Evolutionary conservation across 2,888 invertebrate species (phyloP).

Genomic region (Crepidodera aurea): DNA sequence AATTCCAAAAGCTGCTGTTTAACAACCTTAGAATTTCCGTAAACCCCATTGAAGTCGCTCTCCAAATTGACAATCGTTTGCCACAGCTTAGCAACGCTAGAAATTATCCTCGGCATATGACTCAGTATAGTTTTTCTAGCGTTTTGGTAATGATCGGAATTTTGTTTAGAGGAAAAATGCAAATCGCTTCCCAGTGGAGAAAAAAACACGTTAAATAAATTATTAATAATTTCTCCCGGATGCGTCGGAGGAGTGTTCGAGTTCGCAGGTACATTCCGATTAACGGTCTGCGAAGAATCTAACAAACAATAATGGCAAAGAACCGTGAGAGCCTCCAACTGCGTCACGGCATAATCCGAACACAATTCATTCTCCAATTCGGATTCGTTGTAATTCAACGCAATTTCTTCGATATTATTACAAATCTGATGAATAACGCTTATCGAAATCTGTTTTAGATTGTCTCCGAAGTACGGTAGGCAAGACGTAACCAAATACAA

Average conservation of each 20-base stretch:
- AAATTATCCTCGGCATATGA: slow-evolving; percentile 82
- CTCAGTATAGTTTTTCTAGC: slow-evolving; percentile 80
- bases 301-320: slow-evolving; percentile 82
- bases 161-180: slow-evolving; percentile 56
- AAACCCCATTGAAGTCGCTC: slow-evolving; percentile 64
- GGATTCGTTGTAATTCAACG: slow-evolving; percentile 57
- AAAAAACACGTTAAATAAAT: slow-evolving; percentile 82
- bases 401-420: slow-evolving; percentile 73
- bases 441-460: slow-evolving; percentile 78
- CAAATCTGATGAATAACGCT: slow-evolving; percentile 83
- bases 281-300: slow-evolving; percentile 65
- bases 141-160: slow-evolving; percentile 60
- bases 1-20: slow-evolving; percentile 83
- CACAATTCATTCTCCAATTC: slow-evolving; percentile 67
- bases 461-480: slow-evolving; percentile 80
- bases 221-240: slow-evolving; percentile 79
- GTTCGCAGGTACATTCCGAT: slow-evolving; percentile 55
- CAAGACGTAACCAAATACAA: slow-evolving; percentile 81
- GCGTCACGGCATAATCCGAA: slow-evolving; percentile 80
- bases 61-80: slow-evolving; percentile 67
- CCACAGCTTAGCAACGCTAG: slow-evolving; percentile 82
- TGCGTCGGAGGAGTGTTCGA: slow-evolving; percentile 65
- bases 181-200: slow-evolving; percentile 65
- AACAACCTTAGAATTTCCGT: slow-evolving; percentile 72
- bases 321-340: slow-evolving; percentile 80